Evolutionary conservation across 2,888 invertebrate species (phyloP).

Genomic region (Noctuana brunneofusca): DNA sequence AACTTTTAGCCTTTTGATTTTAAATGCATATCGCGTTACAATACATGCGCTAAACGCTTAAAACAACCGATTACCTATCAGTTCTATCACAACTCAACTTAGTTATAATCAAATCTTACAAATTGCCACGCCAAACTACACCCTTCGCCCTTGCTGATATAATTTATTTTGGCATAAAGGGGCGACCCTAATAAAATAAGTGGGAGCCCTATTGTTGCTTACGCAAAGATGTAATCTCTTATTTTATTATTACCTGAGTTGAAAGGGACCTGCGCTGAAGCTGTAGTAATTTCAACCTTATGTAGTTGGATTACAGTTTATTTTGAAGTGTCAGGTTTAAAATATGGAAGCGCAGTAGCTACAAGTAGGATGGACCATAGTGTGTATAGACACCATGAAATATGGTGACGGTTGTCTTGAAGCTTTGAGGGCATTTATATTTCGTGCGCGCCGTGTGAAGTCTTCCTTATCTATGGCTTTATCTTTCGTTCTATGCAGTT

Average conservation of each 20-base stretch:
- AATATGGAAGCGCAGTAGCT: conserved; percentile 6
- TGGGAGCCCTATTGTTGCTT: conserved; percentile 76
- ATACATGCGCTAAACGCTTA: conserved; percentile 29
- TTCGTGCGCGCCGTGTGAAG: conserved; percentile 26
- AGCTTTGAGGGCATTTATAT: conserved; percentile 29
- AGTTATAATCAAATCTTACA: conserved; percentile 58
- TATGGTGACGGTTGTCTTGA: conserved; percentile 34
- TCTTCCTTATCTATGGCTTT: conserved; percentile 20
- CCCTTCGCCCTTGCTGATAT: conserved; percentile 39
- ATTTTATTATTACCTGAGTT: conserved; percentile 77
- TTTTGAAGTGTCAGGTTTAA: conserved; percentile 28
- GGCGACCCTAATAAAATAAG: conserved; percentile 63
- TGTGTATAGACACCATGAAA: conserved; percentile 31
- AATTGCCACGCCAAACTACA: conserved; percentile 42
- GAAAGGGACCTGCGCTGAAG: conserved; percentile 55
- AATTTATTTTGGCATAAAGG: conserved; percentile 44
- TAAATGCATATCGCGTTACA: conserved; percentile 4
- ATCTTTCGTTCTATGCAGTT: conserved; percentile 20
- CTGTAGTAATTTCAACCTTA: conserved; percentile 43
- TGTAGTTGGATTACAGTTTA: conserved; percentile 18
- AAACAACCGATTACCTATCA: conserved; percentile 69
- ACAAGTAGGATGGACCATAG: conserved; percentile 18
- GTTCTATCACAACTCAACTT: conserved; percentile 65
- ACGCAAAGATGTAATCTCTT: conserved; percentile 79
- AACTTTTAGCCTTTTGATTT: neutral